Conservation (phyloP, 2,797 vertebrate species). For the Pseudomugil tenellus region DNA sequence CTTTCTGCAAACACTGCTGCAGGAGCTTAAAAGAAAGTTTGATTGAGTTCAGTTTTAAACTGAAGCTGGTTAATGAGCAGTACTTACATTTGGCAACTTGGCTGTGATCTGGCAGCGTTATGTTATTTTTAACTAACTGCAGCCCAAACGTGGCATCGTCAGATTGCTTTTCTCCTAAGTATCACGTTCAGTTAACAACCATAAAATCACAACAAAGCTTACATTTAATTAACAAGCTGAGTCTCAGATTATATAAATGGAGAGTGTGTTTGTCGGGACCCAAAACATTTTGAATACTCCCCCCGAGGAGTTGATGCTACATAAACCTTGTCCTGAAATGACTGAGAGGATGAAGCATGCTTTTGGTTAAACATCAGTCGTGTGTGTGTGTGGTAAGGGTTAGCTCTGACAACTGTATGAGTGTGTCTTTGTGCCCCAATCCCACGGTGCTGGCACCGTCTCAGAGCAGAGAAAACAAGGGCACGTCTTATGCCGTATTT, state of each 20-base stretch:
- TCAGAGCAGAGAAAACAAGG: constrained; percentile 79
- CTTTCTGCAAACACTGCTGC: constrained; percentile 16
- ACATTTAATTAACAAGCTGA: background rate
- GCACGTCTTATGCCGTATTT: constrained; percentile 69
- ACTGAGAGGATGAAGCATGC: constrained; percentile 36
- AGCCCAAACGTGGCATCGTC: background rate
- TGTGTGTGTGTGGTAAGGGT: constrained; percentile 52
- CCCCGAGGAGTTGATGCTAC: constrained; percentile 8
- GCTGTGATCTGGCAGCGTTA: constrained; percentile 27
- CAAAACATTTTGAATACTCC: constrained; percentile 7
- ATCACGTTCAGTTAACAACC: background rate
- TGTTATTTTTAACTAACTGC: background rate
- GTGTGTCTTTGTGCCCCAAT: constrained; percentile 76
- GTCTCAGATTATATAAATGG: constrained; percentile 5
- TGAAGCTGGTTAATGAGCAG: constrained; percentile 1
- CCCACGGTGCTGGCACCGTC: constrained; percentile 74
- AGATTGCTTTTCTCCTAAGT: background rate
- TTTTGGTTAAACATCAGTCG: constrained; percentile 45
- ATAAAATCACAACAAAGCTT: background rate
- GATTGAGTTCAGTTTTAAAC: constrained; percentile 42
- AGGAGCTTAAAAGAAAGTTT: constrained; percentile 26
- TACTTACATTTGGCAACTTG: constrained; percentile 22
- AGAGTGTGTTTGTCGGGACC: background rate
- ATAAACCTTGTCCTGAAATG: constrained; percentile 50
- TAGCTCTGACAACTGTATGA: constrained; percentile 62